phyloP scores from a whole-genome alignment of 2,113 vertebrate species.

The Paramisgurnus dabryanus region DNA sequence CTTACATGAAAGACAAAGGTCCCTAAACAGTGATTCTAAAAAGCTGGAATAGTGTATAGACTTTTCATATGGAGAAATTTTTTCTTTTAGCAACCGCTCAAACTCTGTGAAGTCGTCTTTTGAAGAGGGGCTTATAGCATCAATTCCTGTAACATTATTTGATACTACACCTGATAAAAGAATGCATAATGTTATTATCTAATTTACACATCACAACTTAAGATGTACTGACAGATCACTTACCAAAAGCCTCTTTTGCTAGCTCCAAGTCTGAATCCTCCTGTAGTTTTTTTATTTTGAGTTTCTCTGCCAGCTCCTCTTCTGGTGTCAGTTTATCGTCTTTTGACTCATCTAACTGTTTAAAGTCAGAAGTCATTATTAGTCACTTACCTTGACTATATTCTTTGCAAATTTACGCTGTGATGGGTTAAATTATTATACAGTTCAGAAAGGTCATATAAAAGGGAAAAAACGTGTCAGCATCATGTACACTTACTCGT shows the following conservation, averaged over 20 bases:
- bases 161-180: constrained; percentile 73
- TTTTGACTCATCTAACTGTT: constrained; percentile 78
- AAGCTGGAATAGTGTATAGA: constrained; percentile 91
- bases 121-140: constrained; percentile 92
- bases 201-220: too few relatives aligned
- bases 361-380: constrained; percentile 6
- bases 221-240: constrained; percentile 44
- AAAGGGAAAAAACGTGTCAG: neutral
- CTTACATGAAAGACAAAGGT: constrained; percentile 96
- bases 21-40: constrained; percentile 92
- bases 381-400: neutral
- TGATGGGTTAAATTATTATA: too few relatives aligned
- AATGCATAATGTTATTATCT: neutral
- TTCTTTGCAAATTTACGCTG: too few relatives aligned
- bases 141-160: constrained; percentile 86
- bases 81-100: constrained; percentile 92
- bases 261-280: constrained; percentile 92
- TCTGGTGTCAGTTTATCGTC: constrained; percentile 78
- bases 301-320: constrained; percentile 87
- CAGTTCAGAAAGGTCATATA: too few relatives aligned
- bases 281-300: constrained; percentile 89
- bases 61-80: constrained; percentile 91
- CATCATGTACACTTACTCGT: constrained; percentile 68
- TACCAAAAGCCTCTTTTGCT: constrained; percentile 95
- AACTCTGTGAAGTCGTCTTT: constrained; percentile 98